Base-by-base conservation (phyloP, 1,140 invertebrate genomes). In the Caenorhabditis latens region DNA sequence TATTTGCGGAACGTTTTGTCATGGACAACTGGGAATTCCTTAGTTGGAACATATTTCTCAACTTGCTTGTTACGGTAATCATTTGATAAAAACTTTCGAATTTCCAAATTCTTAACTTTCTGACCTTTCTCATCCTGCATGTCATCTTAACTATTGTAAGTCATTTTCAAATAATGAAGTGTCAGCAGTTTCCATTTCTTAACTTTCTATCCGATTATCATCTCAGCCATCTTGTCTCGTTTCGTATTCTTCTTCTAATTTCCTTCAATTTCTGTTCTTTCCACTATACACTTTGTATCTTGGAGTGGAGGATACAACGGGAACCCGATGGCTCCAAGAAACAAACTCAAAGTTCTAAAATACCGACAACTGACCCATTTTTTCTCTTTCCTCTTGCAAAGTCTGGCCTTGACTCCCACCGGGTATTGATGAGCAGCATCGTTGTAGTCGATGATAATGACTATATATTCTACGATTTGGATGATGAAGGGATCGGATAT, bases 231-330 rank as follows among this genome's bases (percentile, higher is more conserved):
- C 9, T 43, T n/a, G n/a, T 79, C 16, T 46, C n/a, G n/a, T n/a
- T 79, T 79, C 71, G 21, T 50, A 9, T 53, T 53, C 5, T 53
- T 53, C 9, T 53, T 53, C 11, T 53, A 53, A 53, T 53, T 53
- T 16, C 67, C 8, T 75, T 19, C 16, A 14, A 46, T 79, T 50
- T 46, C 40, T 9, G 53, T 11, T n/a, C 50, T 53, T 53, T 79
- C n/a, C 71, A 79, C 71, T 79, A 50, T 79, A 50, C 71, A 79
- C 43, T 79, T 79, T 79, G 71, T 79, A 79, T 50, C 71, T 79
- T 79, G 71, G 71, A 79, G 71, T n/a, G 32, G 32, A 32, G 32
- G 32, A 32, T 32, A 32, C 50, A 53, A 53, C 50, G 50, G 1
- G 16, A 53, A 53, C 11, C n/a, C 24, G 46, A 50, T 32, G 46